phyloP scores from a whole-genome alignment of 2,888 invertebrate species.

The Congeria kusceri region DNA sequence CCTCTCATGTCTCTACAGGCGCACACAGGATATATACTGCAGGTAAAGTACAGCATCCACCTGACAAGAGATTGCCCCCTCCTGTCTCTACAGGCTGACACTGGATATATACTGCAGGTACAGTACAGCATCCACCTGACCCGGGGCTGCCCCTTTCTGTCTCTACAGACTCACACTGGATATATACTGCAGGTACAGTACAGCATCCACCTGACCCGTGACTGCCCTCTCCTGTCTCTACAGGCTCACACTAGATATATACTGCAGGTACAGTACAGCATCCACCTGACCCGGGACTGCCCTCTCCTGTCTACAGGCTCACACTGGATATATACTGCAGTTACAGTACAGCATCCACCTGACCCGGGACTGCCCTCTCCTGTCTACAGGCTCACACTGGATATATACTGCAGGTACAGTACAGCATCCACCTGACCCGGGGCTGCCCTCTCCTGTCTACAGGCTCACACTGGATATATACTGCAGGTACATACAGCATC shows the following conservation, averaged over 20 bases:
- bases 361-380: conserved; percentile 26
- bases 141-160: no score
- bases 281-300: no score
- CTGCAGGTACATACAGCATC: conserved; percentile 45
- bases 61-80: conserved; percentile 27
- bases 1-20: no score
- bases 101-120: conserved; percentile 58
- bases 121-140: no score
- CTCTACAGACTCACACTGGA: no score
- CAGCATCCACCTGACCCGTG: conserved; percentile 30
- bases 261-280: conserved; percentile 39
- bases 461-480: no score
- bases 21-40: no score
- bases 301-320: no score
- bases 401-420: conserved; percentile 52
- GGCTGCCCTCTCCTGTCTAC: no score
- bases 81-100: conserved; percentile 39
- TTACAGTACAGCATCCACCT: conserved; percentile 44
- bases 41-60: conserved; percentile 46
- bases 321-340: no score
- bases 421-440: no score
- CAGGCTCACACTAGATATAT: conserved; percentile 46
- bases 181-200: conserved; percentile 15
- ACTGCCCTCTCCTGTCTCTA: conserved; percentile 42
- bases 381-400: conserved; percentile 45